Percentiles rank a stretch among this genome's conserved stretches.
Evolutionary conservation across 2,113 vertebrate genomes (phyloP).

Genomic region (Struthio camelus): DNA sequence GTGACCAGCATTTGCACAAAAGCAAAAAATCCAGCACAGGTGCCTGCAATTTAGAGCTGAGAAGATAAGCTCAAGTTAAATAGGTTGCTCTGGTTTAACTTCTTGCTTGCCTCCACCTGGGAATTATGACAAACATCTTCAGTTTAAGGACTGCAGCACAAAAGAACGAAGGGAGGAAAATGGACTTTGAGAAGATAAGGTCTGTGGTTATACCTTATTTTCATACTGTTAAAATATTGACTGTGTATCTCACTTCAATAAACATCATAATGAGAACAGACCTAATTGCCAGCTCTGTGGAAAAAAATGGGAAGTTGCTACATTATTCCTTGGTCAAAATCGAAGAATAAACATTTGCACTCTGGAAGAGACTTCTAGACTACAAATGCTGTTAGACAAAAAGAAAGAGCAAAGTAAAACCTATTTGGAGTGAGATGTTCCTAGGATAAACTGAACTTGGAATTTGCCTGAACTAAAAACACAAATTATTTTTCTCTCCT

Average conservation of each 20-base stretch:
- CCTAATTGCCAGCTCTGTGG: not conserved
- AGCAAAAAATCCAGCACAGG: not conserved
- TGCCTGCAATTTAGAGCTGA: not conserved
- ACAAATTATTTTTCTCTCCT: not conserved
- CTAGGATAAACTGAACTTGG: not conserved
- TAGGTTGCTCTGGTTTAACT: not conserved
- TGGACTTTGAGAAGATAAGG: not conserved
- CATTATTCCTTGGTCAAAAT: not conserved
- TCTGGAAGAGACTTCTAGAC: not conserved
- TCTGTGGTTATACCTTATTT: not conserved
- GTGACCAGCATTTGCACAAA: not conserved
- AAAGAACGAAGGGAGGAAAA: not conserved
- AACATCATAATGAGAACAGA: not conserved
- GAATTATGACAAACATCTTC: not conserved
- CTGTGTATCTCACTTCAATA: not conserved
- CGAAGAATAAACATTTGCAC: not conserved
- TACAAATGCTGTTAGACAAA: not conserved
- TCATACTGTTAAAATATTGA: not conserved
- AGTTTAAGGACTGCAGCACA: not conserved
- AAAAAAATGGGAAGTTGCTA: not conserved
- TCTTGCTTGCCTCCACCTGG: not conserved
- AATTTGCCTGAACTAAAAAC: not conserved
- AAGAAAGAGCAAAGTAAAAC: not conserved
- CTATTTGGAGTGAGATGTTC: not conserved
- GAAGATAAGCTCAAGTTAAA: no score